These are phyloP conservation scores for Varecia variegata DNA, from an alignment of 2,797 vertebrate species.

Conservation along the genomic window DNA sequence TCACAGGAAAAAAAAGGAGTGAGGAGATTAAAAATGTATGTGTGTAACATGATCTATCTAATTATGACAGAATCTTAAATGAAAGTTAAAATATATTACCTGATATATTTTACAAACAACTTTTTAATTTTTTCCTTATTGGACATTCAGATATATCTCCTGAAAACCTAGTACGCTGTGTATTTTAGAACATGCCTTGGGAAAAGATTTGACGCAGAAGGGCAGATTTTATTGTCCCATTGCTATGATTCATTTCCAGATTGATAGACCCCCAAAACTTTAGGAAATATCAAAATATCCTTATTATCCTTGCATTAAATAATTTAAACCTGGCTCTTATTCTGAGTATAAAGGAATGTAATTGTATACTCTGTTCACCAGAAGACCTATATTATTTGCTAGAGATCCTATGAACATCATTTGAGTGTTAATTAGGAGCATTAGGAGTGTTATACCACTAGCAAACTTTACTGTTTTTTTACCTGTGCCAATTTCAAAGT, in stretches of 20 bases:
- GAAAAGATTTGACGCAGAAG: background rate
- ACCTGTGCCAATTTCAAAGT: background rate
- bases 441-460: background rate
- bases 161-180: background rate
- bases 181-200: background rate
- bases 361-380: accelerated
- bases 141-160: background rate
- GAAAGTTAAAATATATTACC: background rate
- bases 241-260: background rate
- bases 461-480: background rate
- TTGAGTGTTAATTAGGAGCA: background rate
- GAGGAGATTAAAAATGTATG: background rate
- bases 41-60: background rate
- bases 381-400: background rate
- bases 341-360: background rate
- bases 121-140: background rate
- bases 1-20: background rate
- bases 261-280: accelerated
- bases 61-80: background rate
- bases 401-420: background rate
- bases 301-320: background rate
- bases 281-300: background rate
- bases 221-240: background rate
- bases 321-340: background rate
- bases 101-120: background rate